These are phyloP conservation scores for Drosophila crucigera DNA, from an alignment of 2,888 invertebrate genomes.

Conservation along the genomic window DNA sequence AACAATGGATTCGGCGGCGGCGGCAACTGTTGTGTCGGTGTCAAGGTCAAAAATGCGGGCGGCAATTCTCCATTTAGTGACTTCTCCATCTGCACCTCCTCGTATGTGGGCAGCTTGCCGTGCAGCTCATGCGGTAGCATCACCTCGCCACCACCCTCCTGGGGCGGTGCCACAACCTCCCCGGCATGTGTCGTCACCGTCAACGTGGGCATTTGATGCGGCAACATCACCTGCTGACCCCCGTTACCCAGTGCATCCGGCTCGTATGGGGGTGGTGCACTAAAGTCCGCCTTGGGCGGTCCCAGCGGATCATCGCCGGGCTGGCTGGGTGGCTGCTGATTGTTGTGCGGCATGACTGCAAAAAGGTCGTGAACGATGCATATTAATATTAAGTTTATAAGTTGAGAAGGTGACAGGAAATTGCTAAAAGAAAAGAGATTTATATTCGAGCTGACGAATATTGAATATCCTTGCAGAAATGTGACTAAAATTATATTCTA, in stretches of 20 bases:
- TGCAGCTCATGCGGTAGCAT: constrained; percentile 81
- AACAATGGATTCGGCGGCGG: constrained; percentile 82
- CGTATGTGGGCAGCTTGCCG: constrained; percentile 94
- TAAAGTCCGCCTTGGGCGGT: constrained; percentile 93
- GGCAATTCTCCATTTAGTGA: constrained; percentile 90
- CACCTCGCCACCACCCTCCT: constrained; percentile 32
- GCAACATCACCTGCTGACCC: constrained; percentile 50
- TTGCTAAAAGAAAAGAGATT: not conserved
- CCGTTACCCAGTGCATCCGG: constrained; percentile 83
- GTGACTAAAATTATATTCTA: not conserved
- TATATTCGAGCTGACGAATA: constrained; percentile 1
- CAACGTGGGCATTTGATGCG: constrained; percentile 77
- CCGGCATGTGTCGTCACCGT: constrained; percentile 46
- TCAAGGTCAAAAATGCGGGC: constrained; percentile 81
- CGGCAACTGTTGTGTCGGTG: constrained; percentile 76
- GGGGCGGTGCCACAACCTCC: constrained; percentile 22
- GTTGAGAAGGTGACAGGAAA: not conserved
- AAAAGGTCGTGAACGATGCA: not conserved
- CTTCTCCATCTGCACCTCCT: constrained; percentile 96
- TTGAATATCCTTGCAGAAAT: not conserved
- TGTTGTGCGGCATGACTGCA: constrained; percentile 72
- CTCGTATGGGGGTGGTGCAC: constrained; percentile 95
- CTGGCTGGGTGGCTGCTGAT: constrained; percentile 49
- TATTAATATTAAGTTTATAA: constrained; percentile 3
- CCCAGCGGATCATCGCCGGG: constrained; percentile 87